A percentile compares a stretch with the other conserved stretches of the same genome.
These are phyloP conservation scores for Mustela lutreola DNA, from an alignment of 2,113 vertebrate genomes.

Conservation along the genomic window DNA sequence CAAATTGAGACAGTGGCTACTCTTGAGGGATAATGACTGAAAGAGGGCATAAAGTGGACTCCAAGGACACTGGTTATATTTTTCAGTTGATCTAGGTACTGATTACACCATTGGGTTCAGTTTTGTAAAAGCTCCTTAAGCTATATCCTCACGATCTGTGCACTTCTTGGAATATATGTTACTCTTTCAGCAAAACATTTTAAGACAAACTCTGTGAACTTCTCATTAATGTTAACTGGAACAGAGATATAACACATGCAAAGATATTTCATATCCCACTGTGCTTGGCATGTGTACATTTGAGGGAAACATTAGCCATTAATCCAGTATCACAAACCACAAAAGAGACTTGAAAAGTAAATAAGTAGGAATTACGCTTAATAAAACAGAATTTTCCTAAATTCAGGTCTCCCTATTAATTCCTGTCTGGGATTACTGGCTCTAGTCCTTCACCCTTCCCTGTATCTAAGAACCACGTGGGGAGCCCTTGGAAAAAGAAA, in stretches of 20 bases:
- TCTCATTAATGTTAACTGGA: background rate
- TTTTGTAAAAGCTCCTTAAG: background rate
- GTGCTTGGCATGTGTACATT: background rate
- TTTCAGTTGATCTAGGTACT: background rate
- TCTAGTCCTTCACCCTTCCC: background rate
- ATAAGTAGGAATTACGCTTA: background rate
- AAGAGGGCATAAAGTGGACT: background rate
- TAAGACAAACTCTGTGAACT: background rate
- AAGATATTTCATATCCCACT: background rate
- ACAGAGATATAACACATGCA: background rate
- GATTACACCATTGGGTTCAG: background rate
- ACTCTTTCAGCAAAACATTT: background rate
- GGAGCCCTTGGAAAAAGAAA: background rate
- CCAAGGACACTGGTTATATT: background rate
- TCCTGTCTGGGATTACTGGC: background rate
- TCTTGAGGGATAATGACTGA: background rate
- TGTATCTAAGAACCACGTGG: background rate
- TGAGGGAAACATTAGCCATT: background rate
- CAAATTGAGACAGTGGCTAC: background rate
- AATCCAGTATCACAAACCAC: background rate
- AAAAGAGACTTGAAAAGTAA: background rate
- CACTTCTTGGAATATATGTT: background rate
- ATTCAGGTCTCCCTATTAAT: background rate
- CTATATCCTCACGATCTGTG: background rate
- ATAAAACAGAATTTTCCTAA: background rate